A percentile compares a stretch with the other conserved stretches of the same genome.
phyloP scores from a whole-genome alignment of 1,140 invertebrate species.

The Maconellicoccus hirsutus region DNA sequence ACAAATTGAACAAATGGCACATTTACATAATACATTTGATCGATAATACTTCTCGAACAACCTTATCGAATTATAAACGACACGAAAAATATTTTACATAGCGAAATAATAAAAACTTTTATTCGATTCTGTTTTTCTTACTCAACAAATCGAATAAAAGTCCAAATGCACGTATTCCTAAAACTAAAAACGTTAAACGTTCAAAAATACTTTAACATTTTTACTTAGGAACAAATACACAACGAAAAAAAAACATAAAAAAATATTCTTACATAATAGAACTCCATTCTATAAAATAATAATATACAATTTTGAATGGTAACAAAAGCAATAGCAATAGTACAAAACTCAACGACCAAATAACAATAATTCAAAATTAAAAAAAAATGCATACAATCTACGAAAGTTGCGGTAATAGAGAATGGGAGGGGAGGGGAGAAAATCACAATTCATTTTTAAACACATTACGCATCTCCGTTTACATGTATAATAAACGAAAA shows the following conservation, averaged over 20 bases:
- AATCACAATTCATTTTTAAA: not conserved
- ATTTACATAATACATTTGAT: constrained; percentile 17
- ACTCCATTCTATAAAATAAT: constrained; percentile 11
- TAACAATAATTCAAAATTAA: constrained; percentile 8
- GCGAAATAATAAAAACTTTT: not conserved
- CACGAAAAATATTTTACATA: not conserved
- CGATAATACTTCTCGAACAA: not conserved
- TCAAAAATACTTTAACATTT: not conserved
- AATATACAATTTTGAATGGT: constrained; percentile 18
- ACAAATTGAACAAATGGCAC: constrained; percentile 15
- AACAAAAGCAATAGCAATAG: not conserved
- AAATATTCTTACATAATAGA: not conserved
- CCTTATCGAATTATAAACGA: not conserved
- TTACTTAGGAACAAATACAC: not conserved
- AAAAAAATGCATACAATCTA: constrained; percentile 12
- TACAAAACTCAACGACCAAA: not conserved
- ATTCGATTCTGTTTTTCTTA: not conserved
- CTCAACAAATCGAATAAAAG: not conserved
- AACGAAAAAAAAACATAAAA: not conserved
- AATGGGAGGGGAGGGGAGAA: not conserved
- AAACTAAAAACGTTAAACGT: not conserved
- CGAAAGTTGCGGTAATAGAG: not conserved
- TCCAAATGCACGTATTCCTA: not conserved
- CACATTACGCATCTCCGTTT: not conserved
- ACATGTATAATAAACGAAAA: not conserved